phyloP scores from a whole-genome alignment of 2,797 vertebrate species.

The Podarcis siculus region DNA sequence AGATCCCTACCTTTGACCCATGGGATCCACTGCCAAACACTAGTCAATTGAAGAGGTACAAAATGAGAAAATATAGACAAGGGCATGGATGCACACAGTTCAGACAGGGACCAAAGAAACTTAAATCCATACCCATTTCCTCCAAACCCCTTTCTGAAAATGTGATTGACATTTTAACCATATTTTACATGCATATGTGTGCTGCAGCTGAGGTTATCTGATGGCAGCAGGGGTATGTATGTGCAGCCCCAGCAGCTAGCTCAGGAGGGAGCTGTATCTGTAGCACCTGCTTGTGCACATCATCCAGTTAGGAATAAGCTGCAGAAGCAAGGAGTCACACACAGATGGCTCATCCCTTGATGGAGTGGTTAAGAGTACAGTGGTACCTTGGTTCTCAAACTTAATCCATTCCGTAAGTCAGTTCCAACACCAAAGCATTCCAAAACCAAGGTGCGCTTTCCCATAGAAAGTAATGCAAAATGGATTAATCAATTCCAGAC shows the following conservation, averaged over 20 bases:
- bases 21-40: not conserved
- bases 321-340: too few relatives aligned
- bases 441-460: too few relatives aligned
- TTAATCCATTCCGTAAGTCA: too few relatives aligned
- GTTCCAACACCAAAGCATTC: too few relatives aligned
- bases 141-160: too few relatives aligned
- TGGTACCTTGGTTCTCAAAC: too few relatives aligned
- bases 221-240: not conserved
- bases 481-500: too few relatives aligned
- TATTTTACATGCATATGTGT: not conserved
- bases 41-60: not conserved
- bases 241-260: not conserved
- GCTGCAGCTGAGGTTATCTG: not conserved
- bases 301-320: not conserved
- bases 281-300: not conserved
- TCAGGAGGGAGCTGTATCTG: not conserved
- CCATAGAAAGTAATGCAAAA: too few relatives aligned
- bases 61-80: not conserved
- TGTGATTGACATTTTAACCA: not conserved
- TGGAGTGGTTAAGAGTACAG: not conserved
- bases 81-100: not conserved
- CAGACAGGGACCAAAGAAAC: not conserved
- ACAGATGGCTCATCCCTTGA: too few relatives aligned
- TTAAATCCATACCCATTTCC: not conserved
- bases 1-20: not conserved